phyloP scores from a whole-genome alignment of 92 coral and sea anemone species.

The Blastomussa wellsi region DNA sequence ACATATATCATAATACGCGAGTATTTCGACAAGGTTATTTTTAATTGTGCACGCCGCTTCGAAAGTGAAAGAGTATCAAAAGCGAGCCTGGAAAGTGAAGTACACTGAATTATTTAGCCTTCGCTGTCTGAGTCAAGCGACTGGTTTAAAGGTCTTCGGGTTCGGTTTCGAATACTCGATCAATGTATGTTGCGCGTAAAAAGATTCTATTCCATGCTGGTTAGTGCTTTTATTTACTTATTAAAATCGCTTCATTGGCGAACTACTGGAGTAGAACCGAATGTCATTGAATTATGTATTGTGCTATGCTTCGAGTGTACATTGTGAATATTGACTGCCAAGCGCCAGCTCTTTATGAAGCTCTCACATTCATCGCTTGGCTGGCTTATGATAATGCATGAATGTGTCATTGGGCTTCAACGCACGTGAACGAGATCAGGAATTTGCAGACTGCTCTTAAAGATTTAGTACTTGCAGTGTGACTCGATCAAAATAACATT shows the following conservation, averaged over 20 bases:
- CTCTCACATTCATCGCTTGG: conserved; percentile 13
- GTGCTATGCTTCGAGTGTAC: conserved; percentile 38
- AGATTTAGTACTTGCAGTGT: neutral
- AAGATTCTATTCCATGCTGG: conserved; percentile 12
- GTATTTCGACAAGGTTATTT: neutral
- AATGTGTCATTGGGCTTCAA: neutral
- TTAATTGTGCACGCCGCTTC: neutral
- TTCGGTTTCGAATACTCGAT: neutral
- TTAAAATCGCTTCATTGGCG: conserved; percentile 38
- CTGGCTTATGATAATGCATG: neutral
- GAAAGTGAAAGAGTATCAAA: neutral
- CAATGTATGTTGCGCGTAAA: neutral
- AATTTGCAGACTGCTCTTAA: neutral
- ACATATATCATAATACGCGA: neutral
- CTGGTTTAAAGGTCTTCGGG: neutral
- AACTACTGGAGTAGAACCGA: conserved; percentile 78
- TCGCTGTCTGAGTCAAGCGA: conserved; percentile 5
- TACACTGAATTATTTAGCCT: neutral
- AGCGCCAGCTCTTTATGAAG: conserved; percentile 8
- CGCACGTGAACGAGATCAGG: neutral
- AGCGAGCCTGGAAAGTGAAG: neutral
- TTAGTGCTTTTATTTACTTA: conserved; percentile 39
- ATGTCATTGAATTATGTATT: conserved; percentile 68
- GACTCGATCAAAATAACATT: neutral
- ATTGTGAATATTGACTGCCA: conserved; percentile 27